Evolutionary conservation across 2,888 invertebrate species (phyloP).

Genomic region (Mechanitis messenoides): DNA sequence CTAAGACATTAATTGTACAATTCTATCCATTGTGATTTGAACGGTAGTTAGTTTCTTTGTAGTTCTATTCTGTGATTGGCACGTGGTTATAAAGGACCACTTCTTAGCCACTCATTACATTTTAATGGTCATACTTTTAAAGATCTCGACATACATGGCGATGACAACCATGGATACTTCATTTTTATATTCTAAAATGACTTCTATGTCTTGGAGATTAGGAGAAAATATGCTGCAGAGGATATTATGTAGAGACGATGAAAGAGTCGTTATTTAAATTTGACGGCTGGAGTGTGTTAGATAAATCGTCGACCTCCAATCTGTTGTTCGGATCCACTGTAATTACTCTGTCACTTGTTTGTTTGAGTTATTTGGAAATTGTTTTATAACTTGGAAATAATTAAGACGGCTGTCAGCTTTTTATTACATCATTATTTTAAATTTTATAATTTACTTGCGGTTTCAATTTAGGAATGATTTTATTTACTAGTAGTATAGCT

Average conservation of each 20-base stretch:
- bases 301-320: slow-evolving; percentile 69
- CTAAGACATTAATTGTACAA: slow-evolving; percentile 70
- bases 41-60: slow-evolving; percentile 71
- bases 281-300: slow-evolving; percentile 67
- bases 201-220: slow-evolving; percentile 30
- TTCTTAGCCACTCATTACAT: slow-evolving; percentile 72
- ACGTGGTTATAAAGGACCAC: slow-evolving; percentile 70
- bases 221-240: slow-evolving; percentile 16
- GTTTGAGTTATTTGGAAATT: slow-evolving; percentile 30
- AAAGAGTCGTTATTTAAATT: slow-evolving; percentile 67
- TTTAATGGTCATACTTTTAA: slow-evolving; percentile 69
- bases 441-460: too few species aligned
- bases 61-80: slow-evolving; percentile 55
- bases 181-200: slow-evolving; percentile 25
- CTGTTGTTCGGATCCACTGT: slow-evolving; percentile 68
- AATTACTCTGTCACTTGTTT: slow-evolving; percentile 50
- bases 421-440: neutral
- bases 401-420: slow-evolving; percentile 1
- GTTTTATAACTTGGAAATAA: slow-evolving; percentile 20
- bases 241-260: slow-evolving; percentile 40
- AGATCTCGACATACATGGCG: slow-evolving; percentile 59
- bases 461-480: too few species aligned
- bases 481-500: too few species aligned
- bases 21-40: slow-evolving; percentile 64
- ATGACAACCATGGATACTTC: slow-evolving; percentile 32